Percentiles rank a stretch among this genome's conserved stretches.
These are phyloP conservation scores for Epinephelus awoara DNA, from an alignment of 2,797 vertebrate species.

Conservation along the genomic window DNA sequence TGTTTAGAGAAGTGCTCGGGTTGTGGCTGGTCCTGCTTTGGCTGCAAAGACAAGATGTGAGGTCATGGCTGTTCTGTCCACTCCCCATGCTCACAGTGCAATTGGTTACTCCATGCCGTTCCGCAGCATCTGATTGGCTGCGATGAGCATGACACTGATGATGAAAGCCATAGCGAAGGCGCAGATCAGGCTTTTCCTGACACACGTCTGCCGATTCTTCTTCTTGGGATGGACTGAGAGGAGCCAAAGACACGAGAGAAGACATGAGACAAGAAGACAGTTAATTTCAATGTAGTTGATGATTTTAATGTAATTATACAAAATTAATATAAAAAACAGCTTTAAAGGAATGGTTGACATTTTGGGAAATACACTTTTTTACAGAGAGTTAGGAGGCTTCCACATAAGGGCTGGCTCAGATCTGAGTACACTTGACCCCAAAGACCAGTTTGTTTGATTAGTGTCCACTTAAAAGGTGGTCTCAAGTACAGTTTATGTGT, in stretches of 20 bases:
- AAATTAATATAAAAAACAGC: neutral
- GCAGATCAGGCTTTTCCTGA: conserved; percentile 99
- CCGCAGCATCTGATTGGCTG: conserved; percentile 99
- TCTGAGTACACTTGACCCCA: too few species aligned
- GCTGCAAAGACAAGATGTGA: conserved; percentile 81
- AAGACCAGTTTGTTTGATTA: too few species aligned
- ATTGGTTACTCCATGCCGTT: conserved; percentile 97
- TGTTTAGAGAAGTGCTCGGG: conserved; percentile 77
- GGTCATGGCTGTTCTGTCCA: conserved; percentile 79
- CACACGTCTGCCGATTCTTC: conserved; percentile 95
- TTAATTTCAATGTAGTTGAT: neutral
- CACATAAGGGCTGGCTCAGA: too few species aligned
- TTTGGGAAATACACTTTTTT: neutral
- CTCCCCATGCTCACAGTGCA: conserved; percentile 87
- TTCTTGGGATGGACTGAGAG: conserved; percentile 85
- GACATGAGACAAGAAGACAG: neutral
- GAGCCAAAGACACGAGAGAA: conserved; percentile 24
- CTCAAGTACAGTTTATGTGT: too few species aligned
- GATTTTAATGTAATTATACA: neutral
- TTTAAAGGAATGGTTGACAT: neutral
- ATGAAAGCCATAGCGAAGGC: conserved; percentile 99
- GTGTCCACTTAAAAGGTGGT: too few species aligned
- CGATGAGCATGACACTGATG: conserved; percentile 99
- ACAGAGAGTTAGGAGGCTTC: too few species aligned
- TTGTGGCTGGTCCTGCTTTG: conserved; percentile 82